Evolutionary conservation across 35 echinoderm and acorn worm species (phyloP), one percentile per base, ranked within the genome.

Genomic region (Lytechinus variegatus): DNA sequence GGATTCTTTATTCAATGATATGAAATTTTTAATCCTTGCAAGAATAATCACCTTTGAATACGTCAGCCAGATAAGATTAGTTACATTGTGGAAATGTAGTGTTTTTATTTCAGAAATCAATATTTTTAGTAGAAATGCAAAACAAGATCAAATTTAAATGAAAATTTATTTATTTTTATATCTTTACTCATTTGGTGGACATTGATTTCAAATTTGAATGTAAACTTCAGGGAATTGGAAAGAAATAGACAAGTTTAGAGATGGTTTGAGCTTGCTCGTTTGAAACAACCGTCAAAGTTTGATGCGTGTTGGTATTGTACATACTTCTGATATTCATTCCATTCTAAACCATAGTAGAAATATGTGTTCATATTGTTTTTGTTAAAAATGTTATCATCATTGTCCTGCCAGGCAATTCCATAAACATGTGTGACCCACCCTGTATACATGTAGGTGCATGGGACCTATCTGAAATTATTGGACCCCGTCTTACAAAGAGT

Each of bases 251-350:
- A 24, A 79, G 66, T 79, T 79, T 79, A 79, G 66, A 79, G 66
- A 24, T 79, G 66, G 66, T 79, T 79, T 7, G 14, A 0, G 66
- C 2, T 4, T n/a, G 66, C 16, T 10, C 24, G 66, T 79, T 79
- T 21, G 66, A 79, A 79, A 79, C 66, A n/a, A 24, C 19, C 19
- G n/a, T 79, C 66, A 79, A 79, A 79, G 4, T n/a, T 79, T 79
- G 66, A 79, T 90, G 88, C 9, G 33, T 19, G 28, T 54, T 54
- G 12, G 9, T 90, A 54, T 90, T 90, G 88, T 90, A 90, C 88
- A 90, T 90, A 90, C 88, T 90, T 90, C 88, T 90, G 88, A 90
- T 90, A 90, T 21, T 90, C 88, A 90, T 90, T 90, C 88, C 88
- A 90, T 90, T 90, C 52, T 19, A 90, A 44, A 79, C 66, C 66